Evolutionary conservation across 2,797 vertebrate genomes (phyloP), one percentile per base, ranked within the genome.

Genomic region (Delichon dasypus): DNA sequence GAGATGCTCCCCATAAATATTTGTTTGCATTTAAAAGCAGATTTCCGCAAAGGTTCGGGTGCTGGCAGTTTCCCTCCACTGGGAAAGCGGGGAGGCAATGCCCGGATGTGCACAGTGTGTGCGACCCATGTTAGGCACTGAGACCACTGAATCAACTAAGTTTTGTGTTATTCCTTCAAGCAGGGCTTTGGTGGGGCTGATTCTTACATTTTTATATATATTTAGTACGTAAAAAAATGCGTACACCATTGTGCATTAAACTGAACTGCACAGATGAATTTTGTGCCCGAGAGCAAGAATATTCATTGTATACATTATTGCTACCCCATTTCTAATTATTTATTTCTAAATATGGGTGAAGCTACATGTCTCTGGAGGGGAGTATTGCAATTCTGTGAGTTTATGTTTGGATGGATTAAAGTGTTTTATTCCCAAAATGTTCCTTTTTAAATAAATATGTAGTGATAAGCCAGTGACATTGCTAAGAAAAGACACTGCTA

Each of bases 161-260:
- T 8, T 88, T 66, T 32, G 48, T 45, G 29, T 55, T 81, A 6
- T 51, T 80, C 45, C 75, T 81, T 53, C 32, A 40, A 60, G 42
- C 0, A 78, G 34, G 34, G 38, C 45, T 84, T 78, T 68, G 40
- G 5, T 62, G 15, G 32, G 51, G 36, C 27, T 68, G 45, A 10
- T 57, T 4, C 18, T 61, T 51, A 13, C 5, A 4, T 64, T 60
- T 30, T 65, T 36, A 13, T 34, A 29, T n/a, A 0, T 16, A 25
- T 60, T 70, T 64, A 27, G 17, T 26, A 1, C 0, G 0, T 8
- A 8, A 79, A 72, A 38, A 34, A 42, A 19, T 0, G 0, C 10
- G 2, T 42, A 9, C 38, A 4, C 73, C 3, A 1, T 50, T 30
- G 19, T 48, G 47, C 16, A 10, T 34, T 38, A 53, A 89, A 53